Evolutionary conservation across 2,113 vertebrate species (phyloP).

Genomic region (Laticauda laticaudata): DNA sequence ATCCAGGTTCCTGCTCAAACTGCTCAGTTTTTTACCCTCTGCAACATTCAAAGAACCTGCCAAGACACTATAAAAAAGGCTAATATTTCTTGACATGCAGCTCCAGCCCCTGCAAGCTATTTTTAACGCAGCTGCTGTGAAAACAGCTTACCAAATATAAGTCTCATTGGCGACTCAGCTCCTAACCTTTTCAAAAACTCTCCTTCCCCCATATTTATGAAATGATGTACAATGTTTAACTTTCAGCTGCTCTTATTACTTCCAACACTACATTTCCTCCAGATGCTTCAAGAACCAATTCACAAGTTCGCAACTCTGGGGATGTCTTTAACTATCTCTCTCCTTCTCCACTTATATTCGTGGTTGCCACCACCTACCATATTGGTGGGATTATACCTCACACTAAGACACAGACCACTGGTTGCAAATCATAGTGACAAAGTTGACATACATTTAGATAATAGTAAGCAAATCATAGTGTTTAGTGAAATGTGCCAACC

Average conservation of each 20-base stretch:
- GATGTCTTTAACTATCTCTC: not conserved
- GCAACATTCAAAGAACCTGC: not conserved
- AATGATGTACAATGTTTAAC: not conserved
- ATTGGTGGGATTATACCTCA: not conserved
- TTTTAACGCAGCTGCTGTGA: constrained; percentile 31
- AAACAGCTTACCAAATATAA: constrained; percentile 32
- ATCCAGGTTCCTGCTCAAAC: not conserved
- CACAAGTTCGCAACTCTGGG: not conserved
- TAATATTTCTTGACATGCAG: constrained; percentile 21
- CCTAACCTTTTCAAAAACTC: constrained; percentile 16
- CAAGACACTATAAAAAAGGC: not conserved
- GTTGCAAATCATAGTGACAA: not conserved
- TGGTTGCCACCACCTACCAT: not conserved
- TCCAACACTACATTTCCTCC: not conserved
- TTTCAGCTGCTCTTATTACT: not conserved
- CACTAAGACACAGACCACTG: not conserved
- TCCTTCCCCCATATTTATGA: constrained; percentile 20
- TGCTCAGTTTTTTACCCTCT: not conserved
- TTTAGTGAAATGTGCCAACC: not conserved
- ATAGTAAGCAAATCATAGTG: not conserved
- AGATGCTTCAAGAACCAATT: not conserved
- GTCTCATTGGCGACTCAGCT: constrained; percentile 13
- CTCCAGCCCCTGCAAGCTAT: constrained; percentile 28
- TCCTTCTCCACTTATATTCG: not conserved
- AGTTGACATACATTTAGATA: not conserved